Evolutionary conservation across 2,888 invertebrate species (phyloP).

Genomic region (Antitype chi): DNA sequence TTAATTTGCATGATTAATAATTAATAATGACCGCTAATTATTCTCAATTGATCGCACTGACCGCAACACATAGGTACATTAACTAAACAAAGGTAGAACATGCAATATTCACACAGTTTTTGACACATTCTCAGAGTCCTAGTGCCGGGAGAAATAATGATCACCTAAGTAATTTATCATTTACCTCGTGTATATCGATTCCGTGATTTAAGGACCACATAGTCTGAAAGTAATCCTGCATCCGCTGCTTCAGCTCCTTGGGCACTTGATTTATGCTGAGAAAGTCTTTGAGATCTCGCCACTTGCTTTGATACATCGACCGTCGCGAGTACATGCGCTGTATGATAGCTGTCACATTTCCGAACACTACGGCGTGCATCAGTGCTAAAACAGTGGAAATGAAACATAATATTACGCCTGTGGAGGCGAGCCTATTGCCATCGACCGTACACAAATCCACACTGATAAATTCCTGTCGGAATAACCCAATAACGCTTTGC

Average conservation of each 20-base stretch:
- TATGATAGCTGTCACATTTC: constrained; percentile 99
- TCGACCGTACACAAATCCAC: too few relatives aligned
- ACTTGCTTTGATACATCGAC: constrained; percentile 98
- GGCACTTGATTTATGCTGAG: constrained; percentile 98
- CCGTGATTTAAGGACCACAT: constrained; percentile 99
- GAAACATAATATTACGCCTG: too few relatives aligned
- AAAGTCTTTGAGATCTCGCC: constrained; percentile 98
- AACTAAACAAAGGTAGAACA: neutral
- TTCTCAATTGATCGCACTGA: neutral
- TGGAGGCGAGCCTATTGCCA: too few relatives aligned
- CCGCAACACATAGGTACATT: neutral
- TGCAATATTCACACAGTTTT: neutral
- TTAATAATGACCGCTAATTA: neutral
- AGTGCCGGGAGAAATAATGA: neutral
- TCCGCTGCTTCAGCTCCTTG: constrained; percentile 97
- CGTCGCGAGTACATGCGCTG: constrained; percentile 98
- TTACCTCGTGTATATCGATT: constrained; percentile 98
- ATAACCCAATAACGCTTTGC: too few relatives aligned
- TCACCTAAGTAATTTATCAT: constrained; percentile 77
- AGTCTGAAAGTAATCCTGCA: constrained; percentile 99
- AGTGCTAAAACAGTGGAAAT: constrained; percentile 92
- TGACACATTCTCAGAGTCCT: neutral
- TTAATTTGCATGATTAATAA: constrained; percentile 5
- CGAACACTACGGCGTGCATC: constrained; percentile 99
- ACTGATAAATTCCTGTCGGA: too few relatives aligned